These are phyloP conservation scores for Elmis aenea DNA, from an alignment of 2,888 invertebrate genomes.

Conservation along the genomic window DNA sequence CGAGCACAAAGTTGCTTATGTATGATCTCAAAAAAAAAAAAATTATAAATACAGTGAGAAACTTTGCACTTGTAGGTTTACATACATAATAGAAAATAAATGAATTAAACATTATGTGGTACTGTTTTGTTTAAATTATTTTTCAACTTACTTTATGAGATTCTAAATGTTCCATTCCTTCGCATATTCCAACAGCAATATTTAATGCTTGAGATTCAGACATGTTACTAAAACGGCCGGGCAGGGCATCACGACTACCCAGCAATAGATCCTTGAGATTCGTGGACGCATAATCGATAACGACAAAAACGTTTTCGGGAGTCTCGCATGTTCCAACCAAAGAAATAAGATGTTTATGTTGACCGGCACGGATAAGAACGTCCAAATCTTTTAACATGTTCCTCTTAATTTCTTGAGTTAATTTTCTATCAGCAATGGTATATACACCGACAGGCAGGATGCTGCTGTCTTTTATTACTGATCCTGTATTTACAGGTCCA, in stretches of 20 bases:
- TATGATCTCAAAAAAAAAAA: constrained; percentile 49
- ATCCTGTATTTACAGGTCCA: constrained; percentile 71
- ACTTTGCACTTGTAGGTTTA: too few relatives aligned
- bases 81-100: too few relatives aligned
- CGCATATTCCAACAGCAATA: constrained; percentile 61
- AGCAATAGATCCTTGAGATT: constrained; percentile 68
- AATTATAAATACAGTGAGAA: constrained; percentile 4
- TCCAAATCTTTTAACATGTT: constrained; percentile 66
- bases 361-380: constrained; percentile 62
- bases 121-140: too few relatives aligned
- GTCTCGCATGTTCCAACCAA: constrained; percentile 78
- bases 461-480: constrained; percentile 58
- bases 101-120: too few relatives aligned
- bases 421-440: constrained; percentile 55
- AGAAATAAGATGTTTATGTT: constrained; percentile 66
- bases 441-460: constrained; percentile 58
- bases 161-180: constrained; percentile 67
- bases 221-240: constrained; percentile 49
- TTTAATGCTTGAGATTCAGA: constrained; percentile 60
- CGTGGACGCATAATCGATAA: constrained; percentile 63
- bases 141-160: constrained; percentile 51
- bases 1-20: constrained; percentile 71
- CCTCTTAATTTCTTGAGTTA: constrained; percentile 46
- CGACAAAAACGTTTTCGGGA: constrained; percentile 67
- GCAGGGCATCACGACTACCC: constrained; percentile 54